Percentiles rank a stretch among this genome's conserved stretches.
phyloP scores from a whole-genome alignment of 2,113 vertebrate species.

The Platysternon megacephalum region DNA sequence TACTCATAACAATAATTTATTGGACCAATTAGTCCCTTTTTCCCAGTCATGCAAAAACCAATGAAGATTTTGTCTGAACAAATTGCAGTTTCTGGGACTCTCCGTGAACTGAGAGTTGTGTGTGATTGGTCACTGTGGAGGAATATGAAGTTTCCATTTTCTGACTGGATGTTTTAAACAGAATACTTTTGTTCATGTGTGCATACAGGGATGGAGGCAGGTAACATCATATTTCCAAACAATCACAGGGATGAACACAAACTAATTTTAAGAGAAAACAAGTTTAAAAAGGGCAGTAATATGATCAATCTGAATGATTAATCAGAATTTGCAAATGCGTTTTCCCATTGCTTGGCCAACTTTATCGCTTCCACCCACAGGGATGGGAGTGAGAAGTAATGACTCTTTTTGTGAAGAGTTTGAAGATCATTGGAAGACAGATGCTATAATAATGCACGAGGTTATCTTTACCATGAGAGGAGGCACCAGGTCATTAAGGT shows the following conservation, averaged over 20 bases:
- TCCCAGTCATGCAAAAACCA: not conserved
- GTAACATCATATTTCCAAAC: not conserved
- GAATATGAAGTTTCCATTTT: too few species aligned
- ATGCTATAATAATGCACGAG: not conserved
- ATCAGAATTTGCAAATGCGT: not conserved
- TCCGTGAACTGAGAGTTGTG: not conserved
- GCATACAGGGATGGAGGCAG: not conserved
- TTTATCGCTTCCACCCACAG: not conserved
- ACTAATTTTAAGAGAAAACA: not conserved
- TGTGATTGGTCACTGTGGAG: not conserved
- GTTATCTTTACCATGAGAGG: not conserved
- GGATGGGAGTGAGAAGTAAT: not conserved
- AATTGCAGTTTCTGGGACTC: not conserved
- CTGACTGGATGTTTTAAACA: too few species aligned
- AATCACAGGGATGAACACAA: not conserved
- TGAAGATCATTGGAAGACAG: not conserved
- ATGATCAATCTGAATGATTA: accelerated
- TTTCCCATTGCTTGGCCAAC: not conserved
- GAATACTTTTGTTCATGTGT: not conserved
- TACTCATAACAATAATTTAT: not conserved
- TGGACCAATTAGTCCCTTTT: not conserved
- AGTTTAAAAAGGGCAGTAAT: not conserved
- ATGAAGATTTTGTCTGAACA: not conserved
- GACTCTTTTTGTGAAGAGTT: not conserved
- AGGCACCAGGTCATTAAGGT: not conserved